Evolutionary conservation across 2,113 vertebrate genomes (phyloP).

Genomic region (Siniperca knerii): DNA sequence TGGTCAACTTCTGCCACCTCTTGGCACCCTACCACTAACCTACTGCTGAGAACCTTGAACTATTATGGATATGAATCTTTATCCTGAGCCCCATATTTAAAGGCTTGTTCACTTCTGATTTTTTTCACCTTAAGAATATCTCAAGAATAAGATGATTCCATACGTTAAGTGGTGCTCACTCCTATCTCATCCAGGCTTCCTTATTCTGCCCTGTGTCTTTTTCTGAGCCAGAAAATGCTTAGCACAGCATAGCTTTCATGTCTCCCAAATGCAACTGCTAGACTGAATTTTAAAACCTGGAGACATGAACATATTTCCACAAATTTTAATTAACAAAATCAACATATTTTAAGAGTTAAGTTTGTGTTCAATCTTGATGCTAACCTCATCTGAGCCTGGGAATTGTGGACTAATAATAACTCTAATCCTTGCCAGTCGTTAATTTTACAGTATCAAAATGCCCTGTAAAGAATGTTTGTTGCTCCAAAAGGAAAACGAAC

Average conservation of each 20-base stretch:
- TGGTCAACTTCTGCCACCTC: constrained; percentile 14
- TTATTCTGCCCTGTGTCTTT: neutral
- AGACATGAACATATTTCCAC: neutral
- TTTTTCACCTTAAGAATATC: neutral
- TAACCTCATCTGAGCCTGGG: neutral
- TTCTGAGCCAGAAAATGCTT: neutral
- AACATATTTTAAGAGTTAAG: neutral
- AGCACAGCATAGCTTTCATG: neutral
- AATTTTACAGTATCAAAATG: constrained; percentile 1
- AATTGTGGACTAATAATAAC: neutral
- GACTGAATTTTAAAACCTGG: neutral
- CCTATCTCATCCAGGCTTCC: neutral
- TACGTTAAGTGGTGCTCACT: constrained; percentile 1
- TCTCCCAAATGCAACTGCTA: neutral
- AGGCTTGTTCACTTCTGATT: neutral
- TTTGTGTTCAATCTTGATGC: neutral
- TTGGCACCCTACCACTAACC: constrained; percentile 9
- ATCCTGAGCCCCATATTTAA: constrained; percentile 12
- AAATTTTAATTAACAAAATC: neutral
- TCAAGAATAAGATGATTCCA: constrained; percentile 7
- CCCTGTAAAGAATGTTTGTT: neutral
- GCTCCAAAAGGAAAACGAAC: neutral
- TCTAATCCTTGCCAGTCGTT: neutral
- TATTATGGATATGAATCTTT: constrained; percentile 39
- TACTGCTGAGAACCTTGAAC: constrained; percentile 18